Base-by-base conservation (phyloP, 1,140 invertebrate species). In the Diabrotica virgifera region DNA sequence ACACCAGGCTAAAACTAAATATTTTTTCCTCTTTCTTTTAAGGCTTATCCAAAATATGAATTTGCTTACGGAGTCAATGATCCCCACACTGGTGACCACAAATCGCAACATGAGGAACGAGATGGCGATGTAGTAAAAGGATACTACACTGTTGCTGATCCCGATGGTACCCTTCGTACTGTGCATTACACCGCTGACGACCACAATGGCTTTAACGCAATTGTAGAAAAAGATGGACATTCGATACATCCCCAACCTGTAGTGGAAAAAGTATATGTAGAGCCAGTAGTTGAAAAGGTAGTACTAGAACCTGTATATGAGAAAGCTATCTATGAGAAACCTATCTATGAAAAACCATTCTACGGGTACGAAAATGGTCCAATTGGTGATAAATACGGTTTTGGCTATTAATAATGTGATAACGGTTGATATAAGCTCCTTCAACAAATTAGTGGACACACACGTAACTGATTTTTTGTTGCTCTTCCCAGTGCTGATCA, bases 121-220 rank as follows among this genome's bases (percentile, higher is more conserved):
- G 76, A 80, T 53, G 87, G 86, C 5, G 86, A 87, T 72, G 81
- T 86, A 11, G 86, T 88, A 8, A 82, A 86, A 69, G 86, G 86
- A 36, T 82, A 82, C 46, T 87, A 87, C 76, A 85, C 84, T 0
- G 74, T 88, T 10, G 80, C 85, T 12, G 86, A 89, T 65, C 84
- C 86, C 83, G 87, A 62, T 82, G 82, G 52, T 87, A 78, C 82
- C 60, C 82, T 84, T 60, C 82, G 86, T 64, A 84, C 83, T 24
- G 86, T 87, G 0, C 84, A 87, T 69, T 88, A 89, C 75, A 86
- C 85, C 5, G 84, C 84, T 35, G 84, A 85, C 74, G 79, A 82
- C 2, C 66, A 79, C 63, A 80, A 82, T 66, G 81, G 81, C 62
- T 82, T 81, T 76, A 79, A 80, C 71, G 80, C 80, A 36, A 74